A percentile compares a stretch with the other conserved stretches of the same genome.
Evolutionary conservation across 2,888 invertebrate species (phyloP).

Genomic region (Serripes groenlandicus): DNA sequence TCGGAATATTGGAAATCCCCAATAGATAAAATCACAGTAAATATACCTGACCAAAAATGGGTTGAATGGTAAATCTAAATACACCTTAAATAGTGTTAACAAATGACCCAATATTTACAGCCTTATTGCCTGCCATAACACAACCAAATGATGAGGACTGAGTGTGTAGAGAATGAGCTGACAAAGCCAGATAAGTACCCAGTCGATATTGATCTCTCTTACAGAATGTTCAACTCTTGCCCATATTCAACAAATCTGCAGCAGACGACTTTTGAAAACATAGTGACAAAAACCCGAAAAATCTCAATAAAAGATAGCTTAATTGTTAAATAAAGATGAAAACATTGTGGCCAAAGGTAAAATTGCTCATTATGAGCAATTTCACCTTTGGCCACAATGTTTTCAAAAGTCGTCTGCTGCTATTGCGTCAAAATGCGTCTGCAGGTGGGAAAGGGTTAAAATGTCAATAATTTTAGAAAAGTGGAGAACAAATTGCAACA

Average conservation of each 20-base stretch:
- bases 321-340: background rate
- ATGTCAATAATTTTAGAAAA: no score
- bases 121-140: conserved; percentile 1
- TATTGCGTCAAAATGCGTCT: no score
- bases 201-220: conserved; percentile 12
- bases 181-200: conserved; percentile 9
- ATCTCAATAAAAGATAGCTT: background rate
- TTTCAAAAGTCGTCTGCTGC: no score
- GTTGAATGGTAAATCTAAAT: conserved; percentile 6
- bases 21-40: conserved; percentile 1
- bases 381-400: no score
- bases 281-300: background rate
- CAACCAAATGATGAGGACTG: background rate
- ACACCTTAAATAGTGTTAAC: conserved; percentile 10
- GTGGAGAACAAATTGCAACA: no score
- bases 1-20: conserved; percentile 23
- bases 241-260: no score
- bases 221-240: background rate
- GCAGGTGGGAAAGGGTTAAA: no score
- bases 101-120: conserved; percentile 12
- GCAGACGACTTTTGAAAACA: no score
- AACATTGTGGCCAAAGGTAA: background rate
- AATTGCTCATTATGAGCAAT: background rate
- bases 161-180: conserved; percentile 12
- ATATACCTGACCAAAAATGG: conserved; percentile 8